phyloP scores from a whole-genome alignment of 37 sponge, comb jelly and placozoan genomes.

The Amphimedon queenslandica region DNA sequence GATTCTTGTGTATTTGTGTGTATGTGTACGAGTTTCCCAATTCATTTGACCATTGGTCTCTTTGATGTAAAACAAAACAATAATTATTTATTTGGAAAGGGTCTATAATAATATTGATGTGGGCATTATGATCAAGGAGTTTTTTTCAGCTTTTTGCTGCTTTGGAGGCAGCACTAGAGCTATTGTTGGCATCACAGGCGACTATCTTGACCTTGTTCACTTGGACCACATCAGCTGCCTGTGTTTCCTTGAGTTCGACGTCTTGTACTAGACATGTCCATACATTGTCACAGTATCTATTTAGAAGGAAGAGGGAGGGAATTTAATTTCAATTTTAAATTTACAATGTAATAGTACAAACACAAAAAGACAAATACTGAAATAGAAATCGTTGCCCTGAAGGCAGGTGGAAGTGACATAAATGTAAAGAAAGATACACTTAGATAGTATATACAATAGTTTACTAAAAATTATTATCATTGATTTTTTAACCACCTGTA shows the following conservation, averaged over 20 bases:
- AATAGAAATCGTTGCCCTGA: no score
- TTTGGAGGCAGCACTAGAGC: conserved; percentile 1
- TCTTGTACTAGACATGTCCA: conserved; percentile 93
- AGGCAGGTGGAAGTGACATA: no score
- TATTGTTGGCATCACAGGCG: conserved; percentile 84
- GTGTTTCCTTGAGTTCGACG: conserved; percentile 78
- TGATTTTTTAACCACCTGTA: conserved; percentile 38
- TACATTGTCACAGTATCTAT: conserved; percentile 96
- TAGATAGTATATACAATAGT: not conserved
- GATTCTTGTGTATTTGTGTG: not conserved
- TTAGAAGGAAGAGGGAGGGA: no score
- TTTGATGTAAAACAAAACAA: no score
- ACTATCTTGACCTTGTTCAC: conserved; percentile 86
- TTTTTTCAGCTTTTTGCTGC: not conserved
- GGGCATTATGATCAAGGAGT: no score
- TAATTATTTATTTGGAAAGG: no score
- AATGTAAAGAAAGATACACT: not conserved
- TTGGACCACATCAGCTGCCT: conserved; percentile 44
- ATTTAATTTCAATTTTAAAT: no score
- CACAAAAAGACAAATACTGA: no score
- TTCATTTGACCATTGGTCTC: no score
- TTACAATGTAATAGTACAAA: no score
- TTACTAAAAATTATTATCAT: no score
- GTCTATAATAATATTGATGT: no score
- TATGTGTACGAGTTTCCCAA: not conserved